phyloP scores from a whole-genome alignment of 2,113 vertebrate species.

The Zosterops lateralis region DNA sequence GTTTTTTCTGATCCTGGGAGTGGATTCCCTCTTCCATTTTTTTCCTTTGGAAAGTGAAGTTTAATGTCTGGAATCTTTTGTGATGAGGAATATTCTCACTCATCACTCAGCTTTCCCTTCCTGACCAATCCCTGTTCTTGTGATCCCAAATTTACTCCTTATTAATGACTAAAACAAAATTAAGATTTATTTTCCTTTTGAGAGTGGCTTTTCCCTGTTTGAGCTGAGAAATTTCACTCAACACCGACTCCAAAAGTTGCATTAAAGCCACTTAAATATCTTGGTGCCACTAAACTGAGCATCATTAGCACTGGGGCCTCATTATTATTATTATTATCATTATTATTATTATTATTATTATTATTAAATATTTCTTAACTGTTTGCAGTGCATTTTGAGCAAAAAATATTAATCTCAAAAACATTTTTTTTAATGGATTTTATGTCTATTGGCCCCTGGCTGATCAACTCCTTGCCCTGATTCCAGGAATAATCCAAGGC shows the following conservation, averaged over 20 bases:
- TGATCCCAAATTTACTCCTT: not conserved
- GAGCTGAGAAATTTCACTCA: not conserved
- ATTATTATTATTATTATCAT: not conserved
- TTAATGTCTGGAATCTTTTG: not conserved
- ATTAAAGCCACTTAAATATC: fast-evolving
- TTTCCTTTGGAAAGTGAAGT: not conserved
- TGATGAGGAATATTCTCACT: not conserved
- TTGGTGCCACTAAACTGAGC: not conserved
- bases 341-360: not conserved
- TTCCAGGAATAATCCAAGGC: not conserved
- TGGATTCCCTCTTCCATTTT: not conserved
- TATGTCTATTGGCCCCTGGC: not conserved
- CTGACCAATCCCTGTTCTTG: not conserved
- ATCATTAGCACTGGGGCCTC: not conserved
- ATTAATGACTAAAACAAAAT: not conserved
- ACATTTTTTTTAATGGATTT: not conserved
- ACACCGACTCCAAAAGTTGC: not conserved
- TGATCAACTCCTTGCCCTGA: not conserved
- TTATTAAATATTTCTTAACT: not conserved
- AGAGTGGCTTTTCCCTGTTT: fast-evolving
- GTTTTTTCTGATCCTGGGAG: not conserved
- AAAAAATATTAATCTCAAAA: not conserved
- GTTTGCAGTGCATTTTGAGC: not conserved
- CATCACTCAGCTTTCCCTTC: fast-evolving
- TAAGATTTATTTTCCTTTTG: not conserved